Base-by-base conservation (phyloP, 2,113 vertebrate species). In the Callospermophilus lateralis region DNA sequence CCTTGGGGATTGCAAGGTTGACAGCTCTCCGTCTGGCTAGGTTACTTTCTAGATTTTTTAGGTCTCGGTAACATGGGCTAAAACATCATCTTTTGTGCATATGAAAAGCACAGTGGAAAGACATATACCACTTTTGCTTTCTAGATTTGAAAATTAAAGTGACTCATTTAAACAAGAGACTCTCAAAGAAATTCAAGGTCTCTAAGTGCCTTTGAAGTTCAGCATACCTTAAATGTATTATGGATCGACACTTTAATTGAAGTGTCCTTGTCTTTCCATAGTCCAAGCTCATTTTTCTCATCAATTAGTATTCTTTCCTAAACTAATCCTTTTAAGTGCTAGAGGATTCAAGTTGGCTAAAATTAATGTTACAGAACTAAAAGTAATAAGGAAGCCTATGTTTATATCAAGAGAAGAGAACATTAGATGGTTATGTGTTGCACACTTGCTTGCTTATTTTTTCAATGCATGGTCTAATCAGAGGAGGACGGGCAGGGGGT, bases 241-340 rank as follows among this genome's bases (percentile, higher is more conserved):
- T 73, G 15, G n/a, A 73, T 48, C 19, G 20, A 73, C 61, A n/a
- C 26, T 39, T 2, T 83, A 91, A 65, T 45, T 65, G 51, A 74
- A 91, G 51, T 76, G 9, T 16, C 20, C 8, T 28, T 15, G 17
- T 74, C 53, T 84, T 93, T 80, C 39, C 34, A 53, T 26, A 70
- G 51, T 3, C 37, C 42, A 68, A 68, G 32, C 3, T 68, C 37
- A 39, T 73, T 76, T 86, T 61, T 51, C 30, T 81, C 20, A 42
- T 72, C 34, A 53, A 7, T 86, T 80, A 22, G 30, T 58, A 32
- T 84, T 93, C 20, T 78, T 30, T 58, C 65, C 78, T 73, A 89
- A 94, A 89, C n/a, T 20, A 67, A 73, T 84, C 37, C n/a, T 91
- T 97, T 83, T 68, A 67, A 78, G 67, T 34, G 9, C 22, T 20